Evolutionary conservation across 2,113 vertebrate species (phyloP).

Genomic region (Nothoprocta perdicaria): DNA sequence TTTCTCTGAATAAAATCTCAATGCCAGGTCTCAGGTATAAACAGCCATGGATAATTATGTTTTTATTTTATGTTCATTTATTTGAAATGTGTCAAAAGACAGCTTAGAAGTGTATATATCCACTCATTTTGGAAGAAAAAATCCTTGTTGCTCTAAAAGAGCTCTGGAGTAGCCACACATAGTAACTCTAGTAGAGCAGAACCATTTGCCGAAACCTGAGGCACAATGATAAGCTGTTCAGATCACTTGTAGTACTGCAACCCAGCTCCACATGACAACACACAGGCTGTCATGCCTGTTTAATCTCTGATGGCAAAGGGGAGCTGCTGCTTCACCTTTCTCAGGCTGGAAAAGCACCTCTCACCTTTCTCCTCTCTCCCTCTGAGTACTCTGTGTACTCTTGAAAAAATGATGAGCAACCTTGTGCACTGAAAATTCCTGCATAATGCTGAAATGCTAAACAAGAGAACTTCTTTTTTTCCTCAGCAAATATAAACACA

Average conservation of each 20-base stretch:
- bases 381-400: slow-evolving; percentile 59
- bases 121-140: slow-evolving; percentile 61
- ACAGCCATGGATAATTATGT: neutral
- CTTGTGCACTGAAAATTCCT: slow-evolving; percentile 63
- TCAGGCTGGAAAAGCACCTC: slow-evolving; percentile 48
- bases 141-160: slow-evolving; percentile 32
- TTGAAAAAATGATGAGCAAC: slow-evolving; percentile 59
- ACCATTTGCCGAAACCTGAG: slow-evolving; percentile 21
- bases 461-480: slow-evolving; percentile 26
- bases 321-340: slow-evolving; percentile 29
- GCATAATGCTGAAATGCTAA: slow-evolving; percentile 56
- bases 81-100: neutral
- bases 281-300: neutral
- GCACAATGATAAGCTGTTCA: slow-evolving; percentile 53
- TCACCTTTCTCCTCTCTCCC: slow-evolving; percentile 41
- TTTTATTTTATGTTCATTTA: neutral
- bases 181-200: slow-evolving; percentile 66
- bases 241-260: slow-evolving; percentile 37
- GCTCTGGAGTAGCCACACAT: slow-evolving; percentile 38
- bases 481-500: slow-evolving; percentile 67
- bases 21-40: neutral
- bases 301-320: slow-evolving; percentile 6
- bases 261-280: neutral
- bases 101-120: neutral
- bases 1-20: neutral